Evolutionary conservation across 2,888 invertebrate genomes (phyloP), one percentile per base, ranked within the genome.

Genomic region (Tachina fera): DNA sequence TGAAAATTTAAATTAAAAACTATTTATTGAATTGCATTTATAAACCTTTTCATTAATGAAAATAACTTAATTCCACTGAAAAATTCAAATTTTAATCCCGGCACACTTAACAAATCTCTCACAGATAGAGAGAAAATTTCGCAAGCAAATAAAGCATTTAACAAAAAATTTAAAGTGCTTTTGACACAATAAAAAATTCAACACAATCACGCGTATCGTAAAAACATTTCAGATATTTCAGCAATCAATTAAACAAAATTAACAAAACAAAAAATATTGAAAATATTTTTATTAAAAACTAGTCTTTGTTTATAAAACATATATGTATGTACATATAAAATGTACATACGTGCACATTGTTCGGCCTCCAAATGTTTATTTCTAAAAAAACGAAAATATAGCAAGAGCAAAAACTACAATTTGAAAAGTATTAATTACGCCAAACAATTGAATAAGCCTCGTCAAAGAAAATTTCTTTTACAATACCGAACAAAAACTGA

Each of bases 381-480:
- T 31, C 6, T 6, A 63, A 63, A 63, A 61, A 31, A 53, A 51
- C 19, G 22, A 22, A 31, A 31, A 2, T 31, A 31, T 6, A 31
- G 4, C 31, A 31, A 31, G 31, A 39, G 43, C 41, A 22, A 78
- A 45, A 53, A 61, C 16, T n/a, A 9, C 22, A 49, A 77, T 51
- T 22, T 22, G 19, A 31, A 70, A 41, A 8, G 31, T 60, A 68
- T 51, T 41, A 77, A 49, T 77, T 39, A 58, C 19, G 16, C 13
- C n/a, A 53, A 56, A 56, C 47, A 65, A 49, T 22, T 81, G 53
- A 75, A 70, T 82, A 70, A 70, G 70, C 47, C 0, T 47, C 53
- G 45, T 82, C 70, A 43, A 58, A 58, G 47, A 71, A 76, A 71
- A 65, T 65, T 43, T 49, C 65, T 71, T n/a, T 49, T 76, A 49